A percentile compares a stretch with the other conserved stretches of the same genome.
Evolutionary conservation across 2,888 invertebrate genomes (phyloP).

Genomic region (Drosophila mulleri): DNA sequence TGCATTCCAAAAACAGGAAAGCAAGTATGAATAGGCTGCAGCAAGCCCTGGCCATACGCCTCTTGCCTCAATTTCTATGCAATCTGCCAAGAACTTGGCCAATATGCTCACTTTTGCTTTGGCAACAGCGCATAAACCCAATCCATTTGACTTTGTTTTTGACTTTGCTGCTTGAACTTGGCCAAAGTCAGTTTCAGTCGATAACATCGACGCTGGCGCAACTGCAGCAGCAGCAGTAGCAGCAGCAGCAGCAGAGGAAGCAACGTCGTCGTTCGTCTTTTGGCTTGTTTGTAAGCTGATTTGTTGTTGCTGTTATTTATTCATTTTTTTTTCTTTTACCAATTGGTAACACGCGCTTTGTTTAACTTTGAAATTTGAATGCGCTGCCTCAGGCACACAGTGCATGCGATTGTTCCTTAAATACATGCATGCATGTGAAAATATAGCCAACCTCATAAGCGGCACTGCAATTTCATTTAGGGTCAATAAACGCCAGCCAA

Average conservation of each 20-base stretch:
- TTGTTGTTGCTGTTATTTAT: conserved; percentile 17
- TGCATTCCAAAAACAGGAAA: neutral
- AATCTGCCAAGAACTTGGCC: neutral
- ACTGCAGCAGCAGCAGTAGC: conserved; percentile 20
- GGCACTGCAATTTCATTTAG: conserved; percentile 68
- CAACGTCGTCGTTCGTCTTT: conserved; percentile 6
- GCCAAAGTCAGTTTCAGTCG: conserved; percentile 42
- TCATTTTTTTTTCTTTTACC: neutral
- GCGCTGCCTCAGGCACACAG: conserved; percentile 26
- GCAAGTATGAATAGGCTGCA: neutral
- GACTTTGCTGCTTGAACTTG: conserved; percentile 73
- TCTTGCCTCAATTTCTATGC: neutral
- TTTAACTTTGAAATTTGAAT: conserved; percentile 71
- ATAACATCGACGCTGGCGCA: conserved; percentile 30
- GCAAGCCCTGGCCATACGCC: neutral
- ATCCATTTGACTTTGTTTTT: conserved; percentile 35
- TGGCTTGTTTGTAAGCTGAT: conserved; percentile 51
- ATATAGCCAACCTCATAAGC: conserved; percentile 8
- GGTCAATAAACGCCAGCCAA: conserved; percentile 79
- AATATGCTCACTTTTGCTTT: neutral
- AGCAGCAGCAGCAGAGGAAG: conserved; percentile 10
- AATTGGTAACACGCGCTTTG: conserved; percentile 50
- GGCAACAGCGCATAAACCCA: neutral
- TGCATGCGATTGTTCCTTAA: conserved; percentile 57
- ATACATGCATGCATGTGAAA: conserved; percentile 49